phyloP scores from a whole-genome alignment of 1,140 invertebrate genomes.

The Danaus melanippus region DNA sequence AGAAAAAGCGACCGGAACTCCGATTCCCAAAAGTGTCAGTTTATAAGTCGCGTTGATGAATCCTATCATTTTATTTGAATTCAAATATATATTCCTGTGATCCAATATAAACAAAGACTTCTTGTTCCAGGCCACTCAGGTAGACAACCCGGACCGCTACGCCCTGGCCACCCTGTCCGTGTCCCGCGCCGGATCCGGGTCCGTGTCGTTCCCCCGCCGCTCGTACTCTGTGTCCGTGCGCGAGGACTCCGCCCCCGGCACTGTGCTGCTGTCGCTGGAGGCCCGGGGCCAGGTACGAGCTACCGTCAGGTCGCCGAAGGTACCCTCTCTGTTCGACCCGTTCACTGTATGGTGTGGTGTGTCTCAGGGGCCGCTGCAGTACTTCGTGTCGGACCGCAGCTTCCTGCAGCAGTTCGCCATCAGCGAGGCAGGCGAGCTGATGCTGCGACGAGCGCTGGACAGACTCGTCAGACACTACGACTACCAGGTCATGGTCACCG shows the following conservation, averaged over 20 bases:
- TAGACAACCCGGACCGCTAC: constrained; percentile 91
- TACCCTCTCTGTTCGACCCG: background rate
- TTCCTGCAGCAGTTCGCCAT: constrained; percentile 81
- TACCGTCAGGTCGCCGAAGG: background rate
- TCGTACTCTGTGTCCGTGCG: constrained; percentile 81
- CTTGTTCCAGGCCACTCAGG: constrained; percentile 80
- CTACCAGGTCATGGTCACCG: constrained; percentile 88
- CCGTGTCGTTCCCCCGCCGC: constrained; percentile 81
- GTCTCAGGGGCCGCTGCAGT: constrained; percentile 41
- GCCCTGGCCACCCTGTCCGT: constrained; percentile 86
- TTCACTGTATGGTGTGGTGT: background rate
- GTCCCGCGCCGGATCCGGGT: constrained; percentile 59
- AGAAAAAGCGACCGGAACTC: no score
- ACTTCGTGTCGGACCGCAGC: constrained; percentile 76
- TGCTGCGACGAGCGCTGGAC: constrained; percentile 83
- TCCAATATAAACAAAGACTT: no score
- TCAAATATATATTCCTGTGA: no score
- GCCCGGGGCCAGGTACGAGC: constrained; percentile 68
- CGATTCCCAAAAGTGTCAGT: no score
- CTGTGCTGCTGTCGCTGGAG: constrained; percentile 76
- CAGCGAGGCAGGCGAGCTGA: constrained; percentile 84
- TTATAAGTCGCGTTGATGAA: no score
- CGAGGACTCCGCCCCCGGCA: constrained; percentile 83
- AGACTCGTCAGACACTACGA: constrained; percentile 79
- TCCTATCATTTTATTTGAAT: no score